phyloP scores from a whole-genome alignment of 2,797 vertebrate species.

The Trichosurus vulpecula region DNA sequence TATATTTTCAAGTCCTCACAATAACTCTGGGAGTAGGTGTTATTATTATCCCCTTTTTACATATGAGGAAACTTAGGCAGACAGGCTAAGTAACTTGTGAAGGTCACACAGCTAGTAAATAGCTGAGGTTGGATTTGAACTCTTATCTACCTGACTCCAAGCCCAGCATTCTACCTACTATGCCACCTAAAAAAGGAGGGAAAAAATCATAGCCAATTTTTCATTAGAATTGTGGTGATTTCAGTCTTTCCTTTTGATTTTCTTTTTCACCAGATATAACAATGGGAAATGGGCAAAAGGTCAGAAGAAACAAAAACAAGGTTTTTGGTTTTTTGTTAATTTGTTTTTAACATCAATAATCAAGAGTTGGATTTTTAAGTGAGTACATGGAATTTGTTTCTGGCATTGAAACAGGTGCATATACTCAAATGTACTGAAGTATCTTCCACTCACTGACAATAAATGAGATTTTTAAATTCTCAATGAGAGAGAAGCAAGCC shows the following conservation, averaged over 20 bases:
- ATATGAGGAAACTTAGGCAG: conserved; percentile 10
- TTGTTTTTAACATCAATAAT: background rate
- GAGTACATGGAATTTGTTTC: background rate
- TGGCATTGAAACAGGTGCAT: background rate
- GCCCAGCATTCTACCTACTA: background rate
- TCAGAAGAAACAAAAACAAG: background rate
- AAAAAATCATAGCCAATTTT: background rate
- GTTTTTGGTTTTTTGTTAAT: background rate
- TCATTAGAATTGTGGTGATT: background rate
- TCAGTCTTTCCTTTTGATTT: background rate
- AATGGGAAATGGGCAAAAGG: background rate
- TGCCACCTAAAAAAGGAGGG: conserved; percentile 13
- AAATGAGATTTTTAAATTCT: background rate
- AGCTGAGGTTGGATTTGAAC: background rate
- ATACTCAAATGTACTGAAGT: background rate
- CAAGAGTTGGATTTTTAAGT: background rate
- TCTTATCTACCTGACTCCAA: background rate
- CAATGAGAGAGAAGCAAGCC: background rate
- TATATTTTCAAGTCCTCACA: background rate
- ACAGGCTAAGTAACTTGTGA: background rate
- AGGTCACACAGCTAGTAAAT: background rate
- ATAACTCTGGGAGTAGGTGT: background rate
- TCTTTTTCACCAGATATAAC: background rate
- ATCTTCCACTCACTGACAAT: background rate
- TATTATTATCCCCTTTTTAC: background rate